These are phyloP conservation scores for Drosophila helvetica DNA, from an alignment of 2,888 invertebrate genomes.

Conservation along the genomic window DNA sequence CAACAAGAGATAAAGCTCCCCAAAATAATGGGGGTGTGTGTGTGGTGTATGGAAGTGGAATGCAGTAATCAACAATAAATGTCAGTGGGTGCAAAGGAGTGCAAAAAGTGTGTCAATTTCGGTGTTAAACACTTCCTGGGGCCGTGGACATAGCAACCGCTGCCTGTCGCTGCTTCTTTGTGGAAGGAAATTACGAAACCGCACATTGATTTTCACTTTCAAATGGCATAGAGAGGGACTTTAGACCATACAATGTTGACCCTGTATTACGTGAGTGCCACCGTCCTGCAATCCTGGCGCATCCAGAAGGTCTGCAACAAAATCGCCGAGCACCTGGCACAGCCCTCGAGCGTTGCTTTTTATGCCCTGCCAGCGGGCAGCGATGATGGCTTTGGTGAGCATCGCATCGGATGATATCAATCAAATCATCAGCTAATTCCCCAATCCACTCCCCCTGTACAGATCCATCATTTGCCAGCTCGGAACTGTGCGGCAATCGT, in stretches of 20 bases:
- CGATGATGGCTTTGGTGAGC: constrained; percentile 82
- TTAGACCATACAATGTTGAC: constrained; percentile 86
- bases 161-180: constrained; percentile 22
- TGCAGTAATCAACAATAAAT: constrained; percentile 74
- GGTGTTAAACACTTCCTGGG: constrained; percentile 47
- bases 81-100: constrained; percentile 52
- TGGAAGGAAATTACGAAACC: constrained; percentile 65
- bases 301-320: constrained; percentile 89
- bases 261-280: constrained; percentile 92
- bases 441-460: constrained; percentile 3
- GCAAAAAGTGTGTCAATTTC: constrained; percentile 70
- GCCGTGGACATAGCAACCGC: constrained; percentile 48
- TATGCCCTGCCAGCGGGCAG: constrained; percentile 85
- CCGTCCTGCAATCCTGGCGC: constrained; percentile 92
- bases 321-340: constrained; percentile 86
- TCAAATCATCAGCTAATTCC: neutral
- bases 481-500: constrained; percentile 82
- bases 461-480: constrained; percentile 82
- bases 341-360: constrained; percentile 86
- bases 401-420: constrained; percentile 5
- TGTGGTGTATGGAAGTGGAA: constrained; percentile 38
- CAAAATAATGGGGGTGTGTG: constrained; percentile 2
- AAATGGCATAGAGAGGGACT: constrained; percentile 19
- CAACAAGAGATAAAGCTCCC: constrained; percentile 32
- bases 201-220: constrained; percentile 64